Evolutionary conservation across 1,140 invertebrate species (phyloP).

Genomic region (Zaprionus capensis): DNA sequence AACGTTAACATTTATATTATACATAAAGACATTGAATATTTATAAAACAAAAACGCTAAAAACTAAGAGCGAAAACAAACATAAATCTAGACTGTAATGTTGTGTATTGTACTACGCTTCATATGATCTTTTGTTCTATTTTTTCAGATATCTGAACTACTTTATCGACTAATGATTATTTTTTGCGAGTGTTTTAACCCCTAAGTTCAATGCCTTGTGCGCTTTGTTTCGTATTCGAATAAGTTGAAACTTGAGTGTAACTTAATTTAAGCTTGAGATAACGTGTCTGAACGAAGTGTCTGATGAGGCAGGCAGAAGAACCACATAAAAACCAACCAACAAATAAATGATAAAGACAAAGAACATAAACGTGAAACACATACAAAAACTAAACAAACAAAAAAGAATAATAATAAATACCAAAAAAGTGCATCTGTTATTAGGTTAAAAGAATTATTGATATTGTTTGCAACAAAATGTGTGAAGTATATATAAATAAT

Average conservation of each 20-base stretch:
- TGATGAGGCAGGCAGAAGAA: constrained; percentile 28
- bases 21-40: constrained; percentile 50
- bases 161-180: constrained; percentile 44
- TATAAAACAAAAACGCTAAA: constrained; percentile 13
- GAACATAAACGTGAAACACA: constrained; percentile 31
- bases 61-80: constrained; percentile 40
- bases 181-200: constrained; percentile 54
- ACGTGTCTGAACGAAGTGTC: constrained; percentile 35
- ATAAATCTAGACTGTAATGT: constrained; percentile 68
- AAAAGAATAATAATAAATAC: constrained; percentile 35
- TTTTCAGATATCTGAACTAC: constrained; percentile 33
- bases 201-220: constrained; percentile 63
- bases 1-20: constrained; percentile 61
- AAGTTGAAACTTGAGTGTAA: constrained; percentile 68
- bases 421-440: constrained; percentile 69
- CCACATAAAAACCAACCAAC: constrained; percentile 35
- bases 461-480: constrained; percentile 78
- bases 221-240: constrained; percentile 72
- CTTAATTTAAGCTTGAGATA: constrained; percentile 64
- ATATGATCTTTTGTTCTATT: constrained; percentile 45
- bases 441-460: constrained; percentile 78
- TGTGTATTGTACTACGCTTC: constrained; percentile 68
- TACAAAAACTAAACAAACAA: constrained; percentile 19
- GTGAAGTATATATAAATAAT: constrained; percentile 69
- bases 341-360: constrained; percentile 47